Base-by-base conservation (phyloP, 2,888 invertebrate species). In the Lasioglossum calceatum region DNA sequence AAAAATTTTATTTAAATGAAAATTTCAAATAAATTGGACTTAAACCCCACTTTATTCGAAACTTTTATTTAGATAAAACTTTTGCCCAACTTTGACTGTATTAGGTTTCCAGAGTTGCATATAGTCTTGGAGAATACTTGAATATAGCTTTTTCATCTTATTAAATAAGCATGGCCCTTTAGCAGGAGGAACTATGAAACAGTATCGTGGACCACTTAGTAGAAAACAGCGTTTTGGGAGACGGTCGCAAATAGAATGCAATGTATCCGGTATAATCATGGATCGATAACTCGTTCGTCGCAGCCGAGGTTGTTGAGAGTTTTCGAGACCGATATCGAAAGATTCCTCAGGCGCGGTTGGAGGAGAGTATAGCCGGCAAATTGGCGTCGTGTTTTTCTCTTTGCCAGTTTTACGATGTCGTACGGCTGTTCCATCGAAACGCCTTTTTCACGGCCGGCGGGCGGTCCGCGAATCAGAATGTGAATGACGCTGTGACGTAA, bases 331-430 rank as follows among this genome's bases (percentile, higher is more conserved):
- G 79, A 76, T 80, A 83, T 80, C 86, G 74, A 78, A 76, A 79
- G 73, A 76, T 84, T 86, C 58, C 58, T n/a, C 4, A 58, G 58
- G 12, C n/a, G 58, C n/a, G 58, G 58, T n/a, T 58, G n/a, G 58
- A 58, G 4, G 16, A 67, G 67, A 77, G 50, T 73, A 73, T 76
- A 61, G 80, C 61, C 70, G 36, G 47, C 50, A 77, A 87, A 87
- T 87, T 87, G 71, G 73, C 79, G 70, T 70, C 79, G 61, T 23
- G 70, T 70, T 39, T 70, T 70, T 70, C 39, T 39, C 70, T 58
- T 58, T 58, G 71, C 74, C 74, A 32, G 81, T 72, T 89, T 88
- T 89, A 89, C 79, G 87, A 86, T 36, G 64, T 84, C 83, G 77
- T 75, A 44, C 78, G 42, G 19, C 70, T 7, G 36, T 1, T 39